These are phyloP conservation scores for Tragelaphus scriptus DNA, from an alignment of 2,113 vertebrate genomes.

Conservation along the genomic window DNA sequence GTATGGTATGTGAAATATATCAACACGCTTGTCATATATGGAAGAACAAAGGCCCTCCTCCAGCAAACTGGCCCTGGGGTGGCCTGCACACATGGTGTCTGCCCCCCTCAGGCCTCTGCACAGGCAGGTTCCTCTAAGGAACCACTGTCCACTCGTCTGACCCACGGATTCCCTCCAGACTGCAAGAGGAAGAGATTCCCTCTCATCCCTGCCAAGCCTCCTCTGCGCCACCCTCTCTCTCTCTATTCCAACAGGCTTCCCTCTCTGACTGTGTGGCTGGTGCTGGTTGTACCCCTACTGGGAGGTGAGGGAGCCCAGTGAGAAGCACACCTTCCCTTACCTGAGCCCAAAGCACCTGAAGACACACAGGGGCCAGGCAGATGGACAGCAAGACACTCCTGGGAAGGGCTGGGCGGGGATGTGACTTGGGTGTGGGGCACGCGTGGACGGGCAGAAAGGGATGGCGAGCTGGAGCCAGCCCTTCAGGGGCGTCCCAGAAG, in stretches of 20 bases:
- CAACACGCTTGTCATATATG: not conserved
- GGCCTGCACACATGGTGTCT: not conserved
- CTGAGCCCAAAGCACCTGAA: not conserved
- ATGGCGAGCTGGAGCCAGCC: rapidly evolving
- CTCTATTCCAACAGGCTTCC: not conserved
- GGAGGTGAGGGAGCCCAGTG: not conserved
- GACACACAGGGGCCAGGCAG: not conserved
- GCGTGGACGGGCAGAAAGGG: not conserved
- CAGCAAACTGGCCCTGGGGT: not conserved
- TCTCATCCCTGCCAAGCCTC: not conserved
- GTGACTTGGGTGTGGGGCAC: not conserved
- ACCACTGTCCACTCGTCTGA: not conserved
- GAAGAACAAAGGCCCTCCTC: not conserved
- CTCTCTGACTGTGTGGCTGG: not conserved
- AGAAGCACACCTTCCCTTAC: not conserved
- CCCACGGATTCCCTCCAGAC: not conserved
- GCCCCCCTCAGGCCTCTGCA: not conserved
- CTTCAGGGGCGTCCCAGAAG: not conserved
- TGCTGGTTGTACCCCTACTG: not conserved
- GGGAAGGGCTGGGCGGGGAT: not conserved
- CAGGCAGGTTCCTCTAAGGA: not conserved
- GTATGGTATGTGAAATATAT: not conserved
- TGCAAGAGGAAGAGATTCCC: not conserved
- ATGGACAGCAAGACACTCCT: not conserved
- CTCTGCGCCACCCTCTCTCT: not conserved